Percentiles rank a stretch among this genome's conserved stretches.
Evolutionary conservation across 2,888 invertebrate species (phyloP).

Genomic region (Leucophenga maculata): DNA sequence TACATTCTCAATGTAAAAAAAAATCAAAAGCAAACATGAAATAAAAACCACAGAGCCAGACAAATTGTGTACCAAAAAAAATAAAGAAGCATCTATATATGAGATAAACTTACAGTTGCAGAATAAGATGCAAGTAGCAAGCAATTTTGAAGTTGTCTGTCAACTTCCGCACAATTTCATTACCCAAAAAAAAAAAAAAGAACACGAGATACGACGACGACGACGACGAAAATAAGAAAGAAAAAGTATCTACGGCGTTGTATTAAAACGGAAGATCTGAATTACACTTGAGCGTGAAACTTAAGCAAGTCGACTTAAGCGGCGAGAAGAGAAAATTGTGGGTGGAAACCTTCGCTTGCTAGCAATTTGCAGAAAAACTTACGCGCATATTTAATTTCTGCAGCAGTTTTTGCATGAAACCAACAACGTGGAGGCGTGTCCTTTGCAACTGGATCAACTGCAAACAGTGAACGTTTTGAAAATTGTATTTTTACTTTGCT

Average conservation of each 20-base stretch:
- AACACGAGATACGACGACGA: conserved; percentile 17
- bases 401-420: no score
- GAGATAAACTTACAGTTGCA: conserved; percentile 32
- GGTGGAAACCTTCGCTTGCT: background rate
- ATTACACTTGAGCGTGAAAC: conserved; percentile 4
- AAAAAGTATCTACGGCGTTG: background rate
- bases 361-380: background rate
- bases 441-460: no score
- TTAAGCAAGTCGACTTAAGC: conserved; percentile 3
- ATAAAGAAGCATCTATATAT: background rate
- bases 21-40: conserved; percentile 1
- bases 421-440: no score
- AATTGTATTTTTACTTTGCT: conserved; percentile 10
- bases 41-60: background rate
- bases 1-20: background rate
- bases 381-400: no score
- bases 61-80: background rate
- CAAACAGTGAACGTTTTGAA: no score
- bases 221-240: background rate
- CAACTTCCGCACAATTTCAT: conserved; percentile 59
- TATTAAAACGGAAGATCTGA: background rate
- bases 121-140: conserved; percentile 7
- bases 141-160: conserved; percentile 49
- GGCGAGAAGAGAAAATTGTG: background rate
- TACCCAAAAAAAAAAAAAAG: conserved; percentile 39